Percentiles rank a stretch among this genome's conserved stretches.
phyloP scores from a whole-genome alignment of 2,888 invertebrate species.

The Villa cingulata region DNA sequence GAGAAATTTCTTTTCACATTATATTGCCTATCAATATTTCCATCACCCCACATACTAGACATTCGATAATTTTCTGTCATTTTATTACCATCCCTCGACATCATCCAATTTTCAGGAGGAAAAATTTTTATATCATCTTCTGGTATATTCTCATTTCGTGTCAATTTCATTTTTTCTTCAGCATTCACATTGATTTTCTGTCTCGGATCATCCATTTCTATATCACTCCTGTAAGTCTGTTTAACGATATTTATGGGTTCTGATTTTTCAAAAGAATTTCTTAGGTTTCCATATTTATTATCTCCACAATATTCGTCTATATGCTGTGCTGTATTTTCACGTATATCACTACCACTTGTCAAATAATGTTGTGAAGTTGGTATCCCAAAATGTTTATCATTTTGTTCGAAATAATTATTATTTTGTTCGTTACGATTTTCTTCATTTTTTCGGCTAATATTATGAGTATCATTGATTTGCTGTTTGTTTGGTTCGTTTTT shows the following conservation, averaged over 20 bases:
- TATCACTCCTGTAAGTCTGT: background rate
- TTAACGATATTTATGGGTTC: background rate
- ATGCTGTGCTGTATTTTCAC: background rate
- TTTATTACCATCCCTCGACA: background rate
- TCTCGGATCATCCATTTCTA: constrained; percentile 1
- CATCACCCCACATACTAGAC: constrained; percentile 4
- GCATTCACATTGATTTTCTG: constrained; percentile 2
- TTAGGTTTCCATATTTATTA: background rate
- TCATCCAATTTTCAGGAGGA: background rate
- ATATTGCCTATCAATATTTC: too few relatives aligned
- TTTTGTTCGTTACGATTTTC: too few relatives aligned
- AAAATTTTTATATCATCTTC: background rate
- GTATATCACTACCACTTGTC: background rate
- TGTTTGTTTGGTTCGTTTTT: background rate
- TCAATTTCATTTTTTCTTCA: background rate
- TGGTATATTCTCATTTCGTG: background rate
- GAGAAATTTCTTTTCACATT: background rate
- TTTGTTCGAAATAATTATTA: too few relatives aligned
- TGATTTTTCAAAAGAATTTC: background rate
- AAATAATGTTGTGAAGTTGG: too few relatives aligned
- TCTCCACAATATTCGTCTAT: background rate
- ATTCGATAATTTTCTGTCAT: background rate
- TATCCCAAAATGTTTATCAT: too few relatives aligned
- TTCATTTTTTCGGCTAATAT: background rate
- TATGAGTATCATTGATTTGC: background rate